A percentile compares a stretch with the other conserved stretches of the same genome.
Evolutionary conservation across 2,113 vertebrate species (phyloP).

Genomic region (Burhinus bistriatus): DNA sequence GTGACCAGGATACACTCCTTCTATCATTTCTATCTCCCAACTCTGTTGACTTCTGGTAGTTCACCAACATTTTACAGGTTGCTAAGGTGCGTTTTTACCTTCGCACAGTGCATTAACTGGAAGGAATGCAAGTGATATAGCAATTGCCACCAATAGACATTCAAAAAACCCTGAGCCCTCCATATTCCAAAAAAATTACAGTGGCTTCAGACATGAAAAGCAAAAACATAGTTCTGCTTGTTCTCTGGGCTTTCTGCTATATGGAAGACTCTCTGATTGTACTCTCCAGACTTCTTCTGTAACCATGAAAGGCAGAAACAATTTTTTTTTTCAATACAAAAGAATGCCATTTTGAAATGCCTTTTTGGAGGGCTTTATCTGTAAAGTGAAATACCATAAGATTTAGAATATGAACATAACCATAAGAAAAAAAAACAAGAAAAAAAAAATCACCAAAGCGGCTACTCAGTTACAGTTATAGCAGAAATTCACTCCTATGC

Average conservation of each 20-base stretch:
- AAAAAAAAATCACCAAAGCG: background rate
- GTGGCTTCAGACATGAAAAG: background rate
- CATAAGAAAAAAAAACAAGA: background rate
- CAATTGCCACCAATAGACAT: background rate
- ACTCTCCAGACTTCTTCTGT: background rate
- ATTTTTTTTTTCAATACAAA: background rate
- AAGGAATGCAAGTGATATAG: background rate
- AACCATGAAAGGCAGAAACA: background rate
- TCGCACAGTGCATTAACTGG: background rate
- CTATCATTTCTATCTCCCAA: accelerated
- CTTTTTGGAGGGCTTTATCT: background rate
- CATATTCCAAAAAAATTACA: background rate
- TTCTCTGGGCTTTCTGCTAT: background rate
- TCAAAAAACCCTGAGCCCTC: background rate
- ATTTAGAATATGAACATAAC: background rate
- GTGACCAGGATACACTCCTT: accelerated
- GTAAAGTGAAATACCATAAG: background rate
- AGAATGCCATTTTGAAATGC: background rate
- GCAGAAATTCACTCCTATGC: background rate
- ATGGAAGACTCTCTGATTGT: background rate
- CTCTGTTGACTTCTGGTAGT: background rate
- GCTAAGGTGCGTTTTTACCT: background rate
- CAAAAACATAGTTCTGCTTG: background rate
- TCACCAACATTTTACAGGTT: background rate
- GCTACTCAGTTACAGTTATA: background rate